Base-by-base conservation (phyloP, 2,888 invertebrate genomes). In the Clistopyga incitator region DNA sequence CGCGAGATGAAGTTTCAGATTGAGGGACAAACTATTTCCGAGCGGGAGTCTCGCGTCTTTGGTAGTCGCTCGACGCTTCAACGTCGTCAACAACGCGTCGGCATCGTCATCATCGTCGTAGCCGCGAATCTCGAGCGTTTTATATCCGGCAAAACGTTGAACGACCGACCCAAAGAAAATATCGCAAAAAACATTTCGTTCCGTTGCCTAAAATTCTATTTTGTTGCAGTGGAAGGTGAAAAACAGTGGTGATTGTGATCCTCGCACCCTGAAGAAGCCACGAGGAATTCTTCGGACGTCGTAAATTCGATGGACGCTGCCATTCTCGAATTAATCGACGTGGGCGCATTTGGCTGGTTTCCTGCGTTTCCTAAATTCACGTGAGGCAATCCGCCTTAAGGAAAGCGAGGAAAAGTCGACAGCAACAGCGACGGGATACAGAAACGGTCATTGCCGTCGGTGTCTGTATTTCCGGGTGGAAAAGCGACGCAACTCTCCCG, bases 11-110 rank as follows among this genome's bases (percentile, higher is more conserved):
- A 80, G 78, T 72, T 52, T 59, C 71, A 86, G 82, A 84, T 77
- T 85, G 85, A 85, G 83, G 75, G 82, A 77, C 84, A 59, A 82
- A 77, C 78, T 82, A 85, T 85, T 85, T 85, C 82, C 83, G 80
- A 81, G 75, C 74, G 61, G n/a, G 61, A 79, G 61, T 52, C 42
- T 47, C 54, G 68, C 71, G 72, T 10, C 50, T 42, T 78, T 50
- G 71, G 50, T 50, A 56, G 56, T 56, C 56, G 56, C n/a, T 54
- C 70, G 68, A 61, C 59, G 78, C 75, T n/a, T 38, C 70, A 38
- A 38, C 65, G 74, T 42, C 78, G 75, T 67, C 75, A 72, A 84
- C 74, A 78, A 67, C 61, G 56, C 70, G 68, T 59, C 54, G 29
- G 29, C 23, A 47, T 70, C 68, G 52, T 38, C 59, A 50, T 77